Percentiles rank a stretch among this genome's conserved stretches.
Conservation (phyloP, 1,140 invertebrate genomes). For the Dendrolimus punctatus region DNA sequence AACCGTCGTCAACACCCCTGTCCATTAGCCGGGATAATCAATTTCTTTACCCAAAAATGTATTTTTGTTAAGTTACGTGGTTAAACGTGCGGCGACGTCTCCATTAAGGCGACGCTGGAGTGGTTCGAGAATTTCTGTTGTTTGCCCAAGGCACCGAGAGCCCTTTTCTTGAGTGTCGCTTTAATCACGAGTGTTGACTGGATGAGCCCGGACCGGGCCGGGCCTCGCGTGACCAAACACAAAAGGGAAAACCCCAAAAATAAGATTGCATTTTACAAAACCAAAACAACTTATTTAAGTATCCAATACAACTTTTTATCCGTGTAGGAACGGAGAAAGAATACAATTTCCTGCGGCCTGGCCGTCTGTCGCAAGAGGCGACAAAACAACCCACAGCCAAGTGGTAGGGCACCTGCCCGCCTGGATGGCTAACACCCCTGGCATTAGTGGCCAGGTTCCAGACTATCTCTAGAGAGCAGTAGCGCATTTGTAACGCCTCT, state of each 20-base stretch:
- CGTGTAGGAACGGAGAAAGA: no score
- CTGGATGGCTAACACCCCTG: no score
- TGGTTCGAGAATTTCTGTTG: constrained; percentile 54
- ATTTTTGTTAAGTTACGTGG: constrained; percentile 33
- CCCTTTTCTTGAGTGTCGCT: constrained; percentile 68
- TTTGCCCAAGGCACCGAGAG: constrained; percentile 66
- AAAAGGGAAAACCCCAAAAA: constrained; percentile 2
- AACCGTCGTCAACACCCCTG: no score
- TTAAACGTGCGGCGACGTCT: constrained; percentile 27
- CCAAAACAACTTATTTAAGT: no score
- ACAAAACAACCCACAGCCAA: no score
- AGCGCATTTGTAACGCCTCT: no score
- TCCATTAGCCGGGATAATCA: background rate
- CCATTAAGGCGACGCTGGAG: constrained; percentile 38
- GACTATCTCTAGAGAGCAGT: no score
- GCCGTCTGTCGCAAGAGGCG: no score
- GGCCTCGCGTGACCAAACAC: constrained; percentile 10
- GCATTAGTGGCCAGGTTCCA: no score
- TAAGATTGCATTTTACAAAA: background rate
- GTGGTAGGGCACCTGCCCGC: no score
- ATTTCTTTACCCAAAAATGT: constrained; percentile 18
- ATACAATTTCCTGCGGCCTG: no score
- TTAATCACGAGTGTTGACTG: constrained; percentile 55
- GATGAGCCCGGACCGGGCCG: constrained; percentile 24
- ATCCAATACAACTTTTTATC: no score